Percentiles rank a stretch among this genome's conserved stretches.
Conservation (phyloP, 2,888 invertebrate genomes). For the Microctonus brassicae region DNA sequence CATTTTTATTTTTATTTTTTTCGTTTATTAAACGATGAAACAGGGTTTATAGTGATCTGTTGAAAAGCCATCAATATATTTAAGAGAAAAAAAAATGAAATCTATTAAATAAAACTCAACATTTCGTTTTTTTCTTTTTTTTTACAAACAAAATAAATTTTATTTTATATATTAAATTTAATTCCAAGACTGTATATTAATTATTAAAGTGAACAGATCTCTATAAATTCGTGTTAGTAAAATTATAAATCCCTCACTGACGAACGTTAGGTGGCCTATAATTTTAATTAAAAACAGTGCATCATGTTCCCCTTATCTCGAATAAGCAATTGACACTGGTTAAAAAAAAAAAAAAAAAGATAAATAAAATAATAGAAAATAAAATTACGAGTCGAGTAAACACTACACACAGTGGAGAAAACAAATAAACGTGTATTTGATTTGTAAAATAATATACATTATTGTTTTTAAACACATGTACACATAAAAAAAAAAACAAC, state of each 20-base stretch:
- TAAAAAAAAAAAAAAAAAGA: conserved; percentile 34
- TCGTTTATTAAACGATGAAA: neutral
- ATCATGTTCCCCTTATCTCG: conserved; percentile 28
- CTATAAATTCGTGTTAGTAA: conserved; percentile 1
- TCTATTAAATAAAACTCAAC: neutral
- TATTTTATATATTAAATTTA: neutral
- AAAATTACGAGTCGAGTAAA: conserved; percentile 23
- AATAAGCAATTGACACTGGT: conserved; percentile 20
- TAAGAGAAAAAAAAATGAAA: neutral
- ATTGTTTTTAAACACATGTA: conserved; percentile 28
- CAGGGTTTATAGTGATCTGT: neutral
- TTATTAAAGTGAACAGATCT: neutral
- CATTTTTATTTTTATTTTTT: neutral
- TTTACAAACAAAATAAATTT: neutral
- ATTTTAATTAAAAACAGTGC: conserved; percentile 47
- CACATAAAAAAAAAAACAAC: conserved; percentile 35
- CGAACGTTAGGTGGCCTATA: conserved; percentile 53
- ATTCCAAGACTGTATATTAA: neutral
- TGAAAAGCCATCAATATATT: neutral
- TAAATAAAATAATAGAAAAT: conserved; percentile 37
- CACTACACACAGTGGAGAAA: conserved; percentile 16
- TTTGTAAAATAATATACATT: neutral
- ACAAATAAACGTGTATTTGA: neutral
- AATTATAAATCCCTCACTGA: conserved; percentile 49
- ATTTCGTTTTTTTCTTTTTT: neutral